Percentiles rank a stretch among this genome's conserved stretches.
Evolutionary conservation across 2,888 invertebrate genomes (phyloP).

Genomic region (Polyommatus icarus): DNA sequence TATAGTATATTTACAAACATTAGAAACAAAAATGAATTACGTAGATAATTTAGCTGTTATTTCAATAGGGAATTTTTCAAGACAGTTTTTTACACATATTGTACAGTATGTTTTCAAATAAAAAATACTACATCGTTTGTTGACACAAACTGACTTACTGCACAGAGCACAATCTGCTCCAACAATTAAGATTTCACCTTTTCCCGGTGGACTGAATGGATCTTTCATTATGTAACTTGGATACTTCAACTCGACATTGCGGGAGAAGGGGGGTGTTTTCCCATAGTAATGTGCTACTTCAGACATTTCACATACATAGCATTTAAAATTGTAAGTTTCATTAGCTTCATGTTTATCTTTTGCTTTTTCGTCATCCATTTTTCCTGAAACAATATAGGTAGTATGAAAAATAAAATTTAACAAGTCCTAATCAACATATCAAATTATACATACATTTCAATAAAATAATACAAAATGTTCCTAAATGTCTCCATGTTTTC

Average conservation of each 20-base stretch:
- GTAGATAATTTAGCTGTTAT: conserved; percentile 82
- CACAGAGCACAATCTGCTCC: conserved; percentile 89
- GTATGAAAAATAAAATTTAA: background rate
- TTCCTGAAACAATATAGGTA: conserved; percentile 52
- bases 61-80: conserved; percentile 84
- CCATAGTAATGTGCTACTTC: conserved; percentile 90
- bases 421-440: background rate
- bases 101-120: conserved; percentile 87
- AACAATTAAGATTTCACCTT: conserved; percentile 87
- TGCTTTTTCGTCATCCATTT: conserved; percentile 54
- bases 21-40: conserved; percentile 35
- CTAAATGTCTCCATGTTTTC: conserved; percentile 17
- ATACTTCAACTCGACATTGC: conserved; percentile 84
- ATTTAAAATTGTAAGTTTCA: conserved; percentile 77
- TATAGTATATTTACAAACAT: background rate
- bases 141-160: conserved; percentile 85
- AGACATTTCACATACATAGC: conserved; percentile 82
- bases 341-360: conserved; percentile 40
- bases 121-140: conserved; percentile 88
- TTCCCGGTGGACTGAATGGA: conserved; percentile 88
- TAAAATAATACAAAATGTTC: background rate
- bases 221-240: conserved; percentile 91
- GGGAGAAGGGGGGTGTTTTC: conserved; percentile 85
- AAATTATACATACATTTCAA: conserved; percentile 35
- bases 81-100: conserved; percentile 82